A percentile compares a stretch with the other conserved stretches of the same genome.
phyloP scores from a whole-genome alignment of 92 coral and sea anemone species.

The Palythoa grandis region DNA sequence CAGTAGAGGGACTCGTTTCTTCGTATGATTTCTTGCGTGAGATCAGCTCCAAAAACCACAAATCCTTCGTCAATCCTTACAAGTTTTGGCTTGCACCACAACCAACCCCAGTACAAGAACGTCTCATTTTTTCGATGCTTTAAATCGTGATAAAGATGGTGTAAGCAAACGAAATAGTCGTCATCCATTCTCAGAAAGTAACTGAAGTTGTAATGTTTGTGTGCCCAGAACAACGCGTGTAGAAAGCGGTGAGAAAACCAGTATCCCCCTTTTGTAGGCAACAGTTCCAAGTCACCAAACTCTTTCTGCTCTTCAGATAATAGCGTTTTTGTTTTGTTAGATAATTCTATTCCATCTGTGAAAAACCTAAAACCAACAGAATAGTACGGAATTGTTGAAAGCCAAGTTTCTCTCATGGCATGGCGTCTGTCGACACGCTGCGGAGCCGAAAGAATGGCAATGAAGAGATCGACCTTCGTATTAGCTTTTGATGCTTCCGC shows the following conservation, averaged over 20 bases:
- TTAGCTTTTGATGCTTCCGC: not conserved
- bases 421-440: conserved; percentile 36
- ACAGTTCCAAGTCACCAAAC: conserved; percentile 43
- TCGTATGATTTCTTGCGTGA: conserved; percentile 48
- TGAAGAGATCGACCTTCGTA: conserved; percentile 55
- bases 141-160: conserved; percentile 52
- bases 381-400: conserved; percentile 44
- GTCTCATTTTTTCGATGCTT: conserved; percentile 57
- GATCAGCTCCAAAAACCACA: conserved; percentile 50
- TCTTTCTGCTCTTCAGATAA: conserved; percentile 34
- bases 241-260: conserved; percentile 53
- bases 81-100: conserved; percentile 44
- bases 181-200: conserved; percentile 57
- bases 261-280: conserved; percentile 50
- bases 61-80: conserved; percentile 68
- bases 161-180: conserved; percentile 62
- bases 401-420: conserved; percentile 45
- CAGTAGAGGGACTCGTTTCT: conserved; percentile 57
- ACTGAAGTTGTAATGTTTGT: conserved; percentile 52
- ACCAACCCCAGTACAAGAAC: conserved; percentile 64
- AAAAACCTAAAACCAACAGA: conserved; percentile 56
- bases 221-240: conserved; percentile 55
- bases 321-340: conserved; percentile 8
- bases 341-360: conserved; percentile 50
- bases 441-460: conserved; percentile 48